Evolutionary conservation across 2,888 invertebrate genomes (phyloP).

Genomic region (Cabera pusaria): DNA sequence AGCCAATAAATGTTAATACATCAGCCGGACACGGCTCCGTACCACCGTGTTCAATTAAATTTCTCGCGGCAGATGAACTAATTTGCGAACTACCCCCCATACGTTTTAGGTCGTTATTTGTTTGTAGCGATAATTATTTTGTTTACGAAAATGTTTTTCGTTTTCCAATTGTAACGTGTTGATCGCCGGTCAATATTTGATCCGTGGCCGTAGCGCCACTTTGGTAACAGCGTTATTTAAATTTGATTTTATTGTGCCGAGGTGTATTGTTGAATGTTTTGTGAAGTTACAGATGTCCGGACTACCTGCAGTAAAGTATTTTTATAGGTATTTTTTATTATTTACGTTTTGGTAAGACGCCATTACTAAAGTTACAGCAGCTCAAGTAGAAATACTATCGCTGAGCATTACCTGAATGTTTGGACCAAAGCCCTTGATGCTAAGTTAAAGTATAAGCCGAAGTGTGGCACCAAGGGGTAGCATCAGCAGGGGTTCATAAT

Average conservation of each 20-base stretch:
- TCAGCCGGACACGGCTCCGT: conserved; percentile 57
- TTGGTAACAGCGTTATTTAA: conserved; percentile 51
- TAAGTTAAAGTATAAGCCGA: too few species aligned
- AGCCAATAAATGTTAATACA: conserved; percentile 82
- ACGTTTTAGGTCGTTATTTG: conserved; percentile 57
- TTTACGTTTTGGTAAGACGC: too few species aligned
- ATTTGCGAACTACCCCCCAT: conserved; percentile 72
- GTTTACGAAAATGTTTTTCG: conserved; percentile 73
- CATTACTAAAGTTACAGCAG: too few species aligned
- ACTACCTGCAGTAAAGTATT: too few species aligned
- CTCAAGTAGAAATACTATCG: too few species aligned
- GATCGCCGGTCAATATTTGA: conserved; percentile 77
- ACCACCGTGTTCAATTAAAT: conserved; percentile 66
- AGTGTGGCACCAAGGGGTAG: too few species aligned
- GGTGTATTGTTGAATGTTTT: conserved; percentile 1
- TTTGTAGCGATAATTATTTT: conserved; percentile 63
- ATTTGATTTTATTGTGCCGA: conserved; percentile 46
- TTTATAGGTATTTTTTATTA: too few species aligned
- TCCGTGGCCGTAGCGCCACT: conserved; percentile 46
- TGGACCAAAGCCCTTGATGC: too few species aligned
- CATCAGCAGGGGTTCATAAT: too few species aligned
- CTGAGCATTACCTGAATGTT: too few species aligned
- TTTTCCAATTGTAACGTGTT: conserved; percentile 68
- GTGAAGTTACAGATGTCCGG: too few species aligned
- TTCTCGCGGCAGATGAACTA: conserved; percentile 67